phyloP scores from a whole-genome alignment of 2,113 vertebrate genomes.

The Terrapene triunguis region DNA sequence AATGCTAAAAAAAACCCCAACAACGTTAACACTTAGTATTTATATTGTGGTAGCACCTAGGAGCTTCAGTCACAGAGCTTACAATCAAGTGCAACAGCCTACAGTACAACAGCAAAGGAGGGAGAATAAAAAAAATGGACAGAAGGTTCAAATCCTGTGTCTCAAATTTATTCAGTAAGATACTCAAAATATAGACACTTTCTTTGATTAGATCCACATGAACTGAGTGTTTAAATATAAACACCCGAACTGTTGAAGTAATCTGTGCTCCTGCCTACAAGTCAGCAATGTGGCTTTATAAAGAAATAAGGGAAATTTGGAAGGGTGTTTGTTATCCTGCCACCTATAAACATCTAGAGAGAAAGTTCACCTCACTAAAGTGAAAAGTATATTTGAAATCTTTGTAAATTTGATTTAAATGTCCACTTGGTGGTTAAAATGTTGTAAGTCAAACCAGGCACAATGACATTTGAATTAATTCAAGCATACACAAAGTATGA shows the following conservation, averaged over 20 bases:
- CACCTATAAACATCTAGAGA: not conserved
- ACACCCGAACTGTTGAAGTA: not conserved
- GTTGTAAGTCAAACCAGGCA: not conserved
- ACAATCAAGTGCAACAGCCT: not conserved
- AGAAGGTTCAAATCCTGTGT: not conserved
- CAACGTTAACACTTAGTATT: not conserved
- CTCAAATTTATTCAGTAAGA: not conserved
- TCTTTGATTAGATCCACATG: not conserved
- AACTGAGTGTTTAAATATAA: not conserved
- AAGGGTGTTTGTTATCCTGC: not conserved
- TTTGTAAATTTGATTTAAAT: not conserved
- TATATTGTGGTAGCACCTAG: not conserved
- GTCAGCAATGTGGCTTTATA: not conserved
- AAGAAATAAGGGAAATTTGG: not conserved
- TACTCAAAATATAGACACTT: not conserved
- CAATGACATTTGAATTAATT: not conserved
- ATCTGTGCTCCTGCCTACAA: not conserved
- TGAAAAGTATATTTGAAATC: not conserved
- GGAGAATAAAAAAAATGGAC: not conserved
- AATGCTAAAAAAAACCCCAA: not conserved
- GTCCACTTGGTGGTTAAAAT: not conserved
- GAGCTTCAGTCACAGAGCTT: not conserved
- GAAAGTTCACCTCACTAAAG: not conserved
- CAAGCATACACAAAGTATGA: not conserved
- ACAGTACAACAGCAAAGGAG: not conserved